Evolutionary conservation across 1,140 invertebrate species (phyloP), one percentile per base, ranked within the genome.

Genomic region (Samia ricini): DNA sequence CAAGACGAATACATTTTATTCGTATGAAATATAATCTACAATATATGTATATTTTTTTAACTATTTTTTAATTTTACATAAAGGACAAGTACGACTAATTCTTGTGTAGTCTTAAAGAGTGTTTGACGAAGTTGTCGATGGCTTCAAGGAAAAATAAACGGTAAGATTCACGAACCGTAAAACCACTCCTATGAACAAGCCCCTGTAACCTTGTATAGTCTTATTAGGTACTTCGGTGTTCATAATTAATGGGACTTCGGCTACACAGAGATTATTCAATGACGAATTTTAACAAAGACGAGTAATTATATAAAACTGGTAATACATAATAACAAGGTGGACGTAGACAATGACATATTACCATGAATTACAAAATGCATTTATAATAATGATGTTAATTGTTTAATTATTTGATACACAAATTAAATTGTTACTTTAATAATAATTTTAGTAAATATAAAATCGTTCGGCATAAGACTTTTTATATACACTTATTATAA

Each of bases 1-100:
- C 85, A 88, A 5, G 84, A 80, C 0, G 84, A 85, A 59, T 83
- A 86, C 85, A 88, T 85, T 72, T 64, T 69, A 15, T 36, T 59
- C 62, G 29, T 59, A 26, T 61, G 48, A 18, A 24, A 56, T 24
- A 29, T 8, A 15, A 5, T 29, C 7, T 29, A 6, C 12, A 20
- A 52, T n/a, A 18, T 19, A 19, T 52, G 18, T 29, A 56, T 18
- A 10, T 24, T 49, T 36, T 36, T 10, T 8, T 26, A 20, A 21
- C n/a, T n/a, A n/a, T n/a, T n/a, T n/a, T n/a, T n/a, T n/a, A 15
- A 42, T 15, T 42, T 42, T 42, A 42, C 7, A 42, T 15, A 29
- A 15, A 42, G 3, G 24, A 24, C 10, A 36, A 8, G 18, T 36
- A 66, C 69, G 74, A 72, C 76, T 76, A 60, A 48, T 71, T 74